Evolutionary conservation across 2,797 vertebrate genomes (phyloP).

Genomic region (Pristis pectinata): DNA sequence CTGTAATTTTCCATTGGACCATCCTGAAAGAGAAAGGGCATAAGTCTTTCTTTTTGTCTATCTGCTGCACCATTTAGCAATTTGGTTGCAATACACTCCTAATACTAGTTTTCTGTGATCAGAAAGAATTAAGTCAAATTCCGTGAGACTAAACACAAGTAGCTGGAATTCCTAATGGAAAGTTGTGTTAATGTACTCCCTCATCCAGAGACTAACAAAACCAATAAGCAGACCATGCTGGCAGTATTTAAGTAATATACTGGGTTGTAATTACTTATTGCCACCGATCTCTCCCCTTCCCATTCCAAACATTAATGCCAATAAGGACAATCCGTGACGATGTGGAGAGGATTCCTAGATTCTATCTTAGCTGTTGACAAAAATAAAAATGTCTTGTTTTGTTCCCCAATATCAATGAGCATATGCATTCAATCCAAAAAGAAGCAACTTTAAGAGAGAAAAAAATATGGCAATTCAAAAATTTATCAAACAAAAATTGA

Average conservation of each 20-base stretch:
- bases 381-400: background rate
- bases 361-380: constrained; percentile 2
- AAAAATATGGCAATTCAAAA: too few species aligned
- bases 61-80: background rate
- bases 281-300: too few species aligned
- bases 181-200: background rate
- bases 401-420: background rate
- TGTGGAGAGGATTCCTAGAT: background rate
- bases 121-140: background rate
- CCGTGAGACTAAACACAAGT: background rate
- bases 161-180: background rate
- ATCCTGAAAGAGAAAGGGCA: too few species aligned
- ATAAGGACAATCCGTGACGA: background rate
- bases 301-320: background rate
- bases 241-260: background rate
- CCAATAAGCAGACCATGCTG: background rate
- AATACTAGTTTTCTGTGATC: background rate
- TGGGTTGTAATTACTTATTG: background rate
- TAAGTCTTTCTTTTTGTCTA: background rate
- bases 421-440: background rate
- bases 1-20: too few species aligned
- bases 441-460: too few species aligned
- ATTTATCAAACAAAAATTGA: too few species aligned
- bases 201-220: background rate
- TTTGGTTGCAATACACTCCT: background rate